phyloP scores from a whole-genome alignment of 2,888 invertebrate genomes.

The Apodemia hepburni region DNA sequence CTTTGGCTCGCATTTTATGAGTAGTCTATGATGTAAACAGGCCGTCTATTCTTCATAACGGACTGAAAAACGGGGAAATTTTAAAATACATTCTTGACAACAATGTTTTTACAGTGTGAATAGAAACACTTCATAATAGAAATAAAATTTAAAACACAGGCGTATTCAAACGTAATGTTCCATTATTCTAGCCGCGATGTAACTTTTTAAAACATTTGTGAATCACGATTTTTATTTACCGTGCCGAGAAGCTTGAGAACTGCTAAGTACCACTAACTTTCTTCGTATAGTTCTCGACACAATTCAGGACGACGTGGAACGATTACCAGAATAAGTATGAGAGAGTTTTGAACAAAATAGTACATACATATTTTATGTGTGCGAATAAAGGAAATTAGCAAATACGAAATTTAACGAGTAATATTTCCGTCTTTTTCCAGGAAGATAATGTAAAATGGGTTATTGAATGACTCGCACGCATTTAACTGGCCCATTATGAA shows the following conservation, averaged over 20 bases:
- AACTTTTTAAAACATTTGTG: constrained; percentile 21
- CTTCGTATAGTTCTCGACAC: constrained; percentile 25
- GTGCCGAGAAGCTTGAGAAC: constrained; percentile 17
- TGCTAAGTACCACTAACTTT: constrained; percentile 26
- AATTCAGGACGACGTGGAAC: constrained; percentile 22
- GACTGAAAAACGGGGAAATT: not conserved
- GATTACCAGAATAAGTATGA: constrained; percentile 21
- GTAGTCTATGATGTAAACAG: too few species aligned
- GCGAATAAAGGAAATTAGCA: not conserved
- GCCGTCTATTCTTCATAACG: not conserved
- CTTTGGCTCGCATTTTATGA: too few species aligned
- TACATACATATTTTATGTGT: not conserved
- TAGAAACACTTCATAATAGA: constrained; percentile 1
- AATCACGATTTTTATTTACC: constrained; percentile 23
- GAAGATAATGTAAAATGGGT: too few species aligned
- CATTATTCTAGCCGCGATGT: constrained; percentile 18
- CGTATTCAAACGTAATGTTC: constrained; percentile 11
- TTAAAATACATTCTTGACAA: constrained; percentile 1
- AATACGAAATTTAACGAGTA: not conserved
- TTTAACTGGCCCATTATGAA: too few species aligned
- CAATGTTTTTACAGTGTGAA: constrained; percentile 1
- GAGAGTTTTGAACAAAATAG: not conserved
- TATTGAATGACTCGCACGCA: too few species aligned
- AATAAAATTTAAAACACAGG: constrained; percentile 16
- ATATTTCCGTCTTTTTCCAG: too few species aligned